These are phyloP conservation scores for Epizoanthus ramosus DNA, from an alignment of 92 coral and sea anemone genomes.

Conservation along the genomic window DNA sequence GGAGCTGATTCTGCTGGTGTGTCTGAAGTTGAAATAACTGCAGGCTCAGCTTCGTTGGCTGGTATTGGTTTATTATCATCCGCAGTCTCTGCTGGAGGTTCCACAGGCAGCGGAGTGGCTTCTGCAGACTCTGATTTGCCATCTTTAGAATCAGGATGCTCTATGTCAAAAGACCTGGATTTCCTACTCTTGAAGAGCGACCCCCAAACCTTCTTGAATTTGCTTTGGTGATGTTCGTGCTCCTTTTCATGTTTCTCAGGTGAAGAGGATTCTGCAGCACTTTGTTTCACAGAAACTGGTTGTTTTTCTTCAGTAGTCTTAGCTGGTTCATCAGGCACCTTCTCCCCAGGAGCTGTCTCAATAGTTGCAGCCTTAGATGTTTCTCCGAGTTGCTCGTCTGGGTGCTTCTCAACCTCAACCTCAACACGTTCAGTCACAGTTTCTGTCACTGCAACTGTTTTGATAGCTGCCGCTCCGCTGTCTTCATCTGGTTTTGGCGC, in stretches of 20 bases:
- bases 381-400: slow-evolving; percentile 9
- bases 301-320: slow-evolving; percentile 2
- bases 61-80: not conserved
- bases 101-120: not conserved
- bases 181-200: slow-evolving; percentile 54
- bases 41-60: not conserved
- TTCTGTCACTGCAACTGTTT: not conserved
- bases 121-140: slow-evolving; percentile 11
- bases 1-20: slow-evolving; percentile 7
- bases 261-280: slow-evolving; percentile 19
- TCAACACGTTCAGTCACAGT: not conserved
- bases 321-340: slow-evolving; percentile 2
- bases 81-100: not conserved
- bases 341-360: not conserved
- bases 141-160: slow-evolving; percentile 26
- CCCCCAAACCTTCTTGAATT: slow-evolving; percentile 56
- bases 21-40: not conserved
- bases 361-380: not conserved
- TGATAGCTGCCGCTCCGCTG: not conserved
- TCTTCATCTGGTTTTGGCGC: slow-evolving; percentile 14
- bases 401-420: not conserved
- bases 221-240: slow-evolving; percentile 15
- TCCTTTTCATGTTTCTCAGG: slow-evolving; percentile 36
- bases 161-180: slow-evolving; percentile 31
- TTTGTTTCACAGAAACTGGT: not conserved